A percentile compares a stretch with the other conserved stretches of the same genome.
These are phyloP conservation scores for Morelia viridis DNA, from an alignment of 2,797 vertebrate species.

Conservation along the genomic window DNA sequence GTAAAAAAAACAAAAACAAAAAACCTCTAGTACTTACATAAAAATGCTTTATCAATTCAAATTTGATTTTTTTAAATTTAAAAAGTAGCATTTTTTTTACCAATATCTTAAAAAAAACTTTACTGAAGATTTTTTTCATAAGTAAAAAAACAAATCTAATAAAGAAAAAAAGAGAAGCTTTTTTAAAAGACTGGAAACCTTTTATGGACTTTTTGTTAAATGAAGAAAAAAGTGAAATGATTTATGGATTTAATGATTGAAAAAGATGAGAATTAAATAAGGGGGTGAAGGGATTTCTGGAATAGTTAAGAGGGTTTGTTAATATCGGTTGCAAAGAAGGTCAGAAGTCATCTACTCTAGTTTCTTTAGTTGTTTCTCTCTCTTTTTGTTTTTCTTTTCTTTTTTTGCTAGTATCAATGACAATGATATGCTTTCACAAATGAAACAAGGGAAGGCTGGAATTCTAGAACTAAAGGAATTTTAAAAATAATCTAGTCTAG, in stretches of 20 bases:
- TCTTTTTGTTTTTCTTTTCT: no score
- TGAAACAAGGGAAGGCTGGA: neutral
- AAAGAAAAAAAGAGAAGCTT: no score
- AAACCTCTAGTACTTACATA: neutral
- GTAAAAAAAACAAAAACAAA: neutral
- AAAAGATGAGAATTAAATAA: no score
- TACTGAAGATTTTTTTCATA: neutral
- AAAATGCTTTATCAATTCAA: neutral
- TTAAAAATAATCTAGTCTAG: neutral
- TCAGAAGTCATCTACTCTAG: no score
- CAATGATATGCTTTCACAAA: neutral
- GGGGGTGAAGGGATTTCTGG: no score
- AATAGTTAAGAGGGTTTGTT: no score
- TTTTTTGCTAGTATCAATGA: neutral
- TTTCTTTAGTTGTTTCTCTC: no score
- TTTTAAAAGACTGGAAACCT: no score
- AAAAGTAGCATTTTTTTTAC: neutral
- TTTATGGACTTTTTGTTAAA: no score
- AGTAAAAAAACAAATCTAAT: neutral
- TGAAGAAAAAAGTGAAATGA: no score
- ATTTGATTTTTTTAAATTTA: neutral
- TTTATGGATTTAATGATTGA: no score
- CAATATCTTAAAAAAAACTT: neutral
- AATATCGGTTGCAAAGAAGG: no score
- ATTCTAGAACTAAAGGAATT: neutral